Conservation (phyloP, 2,113 vertebrate species). For the human region GRCh38 chr3:120940501-120941000, state of each 20-base stretch:
- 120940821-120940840: neutral
- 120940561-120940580: neutral
- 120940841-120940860: neutral
- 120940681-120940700: neutral
- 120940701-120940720: neutral
- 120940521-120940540: neutral
- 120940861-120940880: neutral
- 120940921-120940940: neutral
- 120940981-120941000: constrained; percentile 47
- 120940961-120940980: constrained; percentile 3
- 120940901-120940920: neutral
- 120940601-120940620: constrained; percentile 18
- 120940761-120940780: neutral
- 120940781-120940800: neutral
- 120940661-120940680: neutral
- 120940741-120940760: neutral
- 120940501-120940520: neutral
- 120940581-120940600: neutral
- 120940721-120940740: constrained; percentile 5
- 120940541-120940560: neutral
- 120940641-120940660: neutral
- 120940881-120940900: neutral
- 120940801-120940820: neutral
- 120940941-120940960: neutral
- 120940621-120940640: neutral